phyloP scores from a whole-genome alignment of 2,113 vertebrate species.

The Phaethornis superciliosus region DNA sequence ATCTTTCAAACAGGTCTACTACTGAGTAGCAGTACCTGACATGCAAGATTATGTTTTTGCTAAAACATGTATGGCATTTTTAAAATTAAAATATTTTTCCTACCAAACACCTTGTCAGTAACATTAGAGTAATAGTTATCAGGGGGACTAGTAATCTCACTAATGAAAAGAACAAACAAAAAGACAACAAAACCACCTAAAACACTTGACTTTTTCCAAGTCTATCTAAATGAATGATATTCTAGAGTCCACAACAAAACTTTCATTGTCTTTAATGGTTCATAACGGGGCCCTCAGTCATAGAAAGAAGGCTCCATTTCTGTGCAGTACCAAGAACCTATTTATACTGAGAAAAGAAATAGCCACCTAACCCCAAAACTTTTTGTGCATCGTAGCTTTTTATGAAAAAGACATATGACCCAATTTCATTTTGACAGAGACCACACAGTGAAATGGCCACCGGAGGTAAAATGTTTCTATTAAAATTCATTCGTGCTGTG shows the following conservation, averaged over 20 bases:
- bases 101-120: neutral
- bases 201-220: neutral
- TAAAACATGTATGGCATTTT: neutral
- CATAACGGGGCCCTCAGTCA: neutral
- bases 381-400: neutral
- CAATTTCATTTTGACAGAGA: constrained; percentile 23
- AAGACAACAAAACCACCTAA: neutral
- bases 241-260: neutral
- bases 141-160: neutral
- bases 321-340: neutral
- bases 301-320: neutral
- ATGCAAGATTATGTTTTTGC: neutral
- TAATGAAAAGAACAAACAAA: neutral
- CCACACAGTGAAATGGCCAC: neutral
- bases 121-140: neutral
- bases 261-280: neutral
- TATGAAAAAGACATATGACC: neutral
- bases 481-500: neutral
- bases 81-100: neutral
- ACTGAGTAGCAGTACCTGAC: neutral
- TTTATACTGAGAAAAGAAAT: neutral
- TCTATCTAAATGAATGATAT: neutral
- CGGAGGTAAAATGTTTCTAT: neutral
- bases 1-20: neutral
- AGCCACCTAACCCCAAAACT: neutral